These are phyloP conservation scores for Nomada lathburiana DNA, from an alignment of 2,888 invertebrate genomes.

Conservation along the genomic window DNA sequence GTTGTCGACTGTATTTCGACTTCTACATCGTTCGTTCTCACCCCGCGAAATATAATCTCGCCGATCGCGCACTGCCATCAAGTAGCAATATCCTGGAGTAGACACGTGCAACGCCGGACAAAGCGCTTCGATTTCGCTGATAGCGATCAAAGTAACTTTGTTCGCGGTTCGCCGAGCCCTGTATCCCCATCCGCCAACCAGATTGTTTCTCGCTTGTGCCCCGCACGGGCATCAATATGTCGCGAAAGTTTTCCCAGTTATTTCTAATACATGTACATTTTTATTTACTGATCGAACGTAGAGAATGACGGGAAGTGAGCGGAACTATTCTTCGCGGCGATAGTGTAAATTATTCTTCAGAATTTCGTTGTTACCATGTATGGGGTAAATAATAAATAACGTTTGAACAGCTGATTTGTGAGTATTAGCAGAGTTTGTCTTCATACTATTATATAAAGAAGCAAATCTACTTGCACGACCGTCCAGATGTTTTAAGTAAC, in stretches of 20 bases:
- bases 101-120: conserved; percentile 75
- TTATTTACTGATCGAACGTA: not conserved
- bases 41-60: conserved; percentile 66
- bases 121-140: conserved; percentile 70
- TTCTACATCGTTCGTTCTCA: conserved; percentile 66
- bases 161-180: conserved; percentile 60
- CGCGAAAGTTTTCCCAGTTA: not conserved
- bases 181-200: conserved; percentile 47
- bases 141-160: conserved; percentile 74
- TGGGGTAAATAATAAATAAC: no score
- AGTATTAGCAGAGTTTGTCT: no score
- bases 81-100: conserved; percentile 77
- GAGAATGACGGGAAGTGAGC: no score
- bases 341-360: no score
- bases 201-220: conserved; percentile 67
- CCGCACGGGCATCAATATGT: conserved; percentile 10
- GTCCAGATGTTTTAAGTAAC: no score
- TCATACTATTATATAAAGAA: no score
- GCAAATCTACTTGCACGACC: no score
- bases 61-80: conserved; percentile 70
- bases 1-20: conserved; percentile 61
- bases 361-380: no score
- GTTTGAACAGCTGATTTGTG: no score
- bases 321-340: no score
- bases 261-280: no score